These are phyloP conservation scores for Glossophaga mutica DNA, from an alignment of 2,797 vertebrate species.

Conservation along the genomic window DNA sequence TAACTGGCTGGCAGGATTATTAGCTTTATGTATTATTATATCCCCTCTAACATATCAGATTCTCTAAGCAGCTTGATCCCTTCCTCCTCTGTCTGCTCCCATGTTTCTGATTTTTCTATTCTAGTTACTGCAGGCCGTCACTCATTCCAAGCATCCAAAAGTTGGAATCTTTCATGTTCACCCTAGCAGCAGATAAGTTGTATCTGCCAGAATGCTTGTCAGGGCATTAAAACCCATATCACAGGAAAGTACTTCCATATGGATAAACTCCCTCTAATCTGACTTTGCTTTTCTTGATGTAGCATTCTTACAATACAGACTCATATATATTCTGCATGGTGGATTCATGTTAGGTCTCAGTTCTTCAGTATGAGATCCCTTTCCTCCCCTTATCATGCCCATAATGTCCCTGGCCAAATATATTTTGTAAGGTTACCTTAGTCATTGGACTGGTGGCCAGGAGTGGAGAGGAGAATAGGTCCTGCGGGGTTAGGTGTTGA, in stretches of 20 bases:
- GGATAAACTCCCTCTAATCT: background rate
- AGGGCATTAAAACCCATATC: background rate
- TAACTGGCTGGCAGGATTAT: background rate
- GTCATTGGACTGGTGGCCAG: background rate
- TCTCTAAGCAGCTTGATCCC: background rate
- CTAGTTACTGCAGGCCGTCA: background rate
- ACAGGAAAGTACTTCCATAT: background rate
- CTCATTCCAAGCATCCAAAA: background rate
- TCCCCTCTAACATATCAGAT: background rate
- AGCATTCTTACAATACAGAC: background rate
- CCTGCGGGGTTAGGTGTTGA: rapidly evolving
- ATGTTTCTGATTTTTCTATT: background rate
- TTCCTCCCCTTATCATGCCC: background rate
- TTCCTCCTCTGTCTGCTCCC: background rate
- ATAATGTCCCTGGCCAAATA: background rate
- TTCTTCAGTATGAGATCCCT: background rate
- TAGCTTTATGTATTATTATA: background rate
- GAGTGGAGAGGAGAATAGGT: background rate
- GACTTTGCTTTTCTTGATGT: background rate
- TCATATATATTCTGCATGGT: background rate
- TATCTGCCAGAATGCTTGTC: background rate
- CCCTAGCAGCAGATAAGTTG: background rate
- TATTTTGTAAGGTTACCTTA: background rate
- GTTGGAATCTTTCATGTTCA: background rate
- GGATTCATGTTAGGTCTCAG: background rate